Conservation (phyloP, 2,113 vertebrate genomes). For the Calypte anna region DNA sequence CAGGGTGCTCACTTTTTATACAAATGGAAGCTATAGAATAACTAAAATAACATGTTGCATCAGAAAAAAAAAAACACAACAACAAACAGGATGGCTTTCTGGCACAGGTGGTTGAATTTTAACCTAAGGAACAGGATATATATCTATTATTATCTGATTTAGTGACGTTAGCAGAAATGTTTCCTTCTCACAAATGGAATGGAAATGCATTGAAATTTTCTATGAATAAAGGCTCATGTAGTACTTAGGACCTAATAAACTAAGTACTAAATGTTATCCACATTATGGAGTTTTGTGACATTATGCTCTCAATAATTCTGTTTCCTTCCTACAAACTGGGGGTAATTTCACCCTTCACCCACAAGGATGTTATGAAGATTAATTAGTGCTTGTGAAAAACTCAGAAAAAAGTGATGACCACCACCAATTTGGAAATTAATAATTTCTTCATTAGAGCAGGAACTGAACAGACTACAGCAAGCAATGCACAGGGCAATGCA, state of each 20-base stretch:
- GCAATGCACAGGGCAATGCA: not conserved
- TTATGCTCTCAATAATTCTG: not conserved
- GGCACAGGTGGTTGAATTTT: not conserved
- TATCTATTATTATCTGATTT: not conserved
- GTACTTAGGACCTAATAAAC: not conserved
- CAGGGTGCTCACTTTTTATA: not conserved
- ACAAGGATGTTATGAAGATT: slow-evolving; percentile 17
- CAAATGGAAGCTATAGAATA: not conserved
- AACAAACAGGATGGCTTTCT: not conserved
- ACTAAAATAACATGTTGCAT: not conserved
- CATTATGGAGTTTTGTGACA: not conserved
- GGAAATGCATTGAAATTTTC: not conserved
- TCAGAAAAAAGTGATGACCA: not conserved
- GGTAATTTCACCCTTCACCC: not conserved
- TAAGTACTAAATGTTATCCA: not conserved
- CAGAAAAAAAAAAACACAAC: not conserved
- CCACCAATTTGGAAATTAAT: slow-evolving; percentile 2
- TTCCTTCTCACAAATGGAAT: not conserved
- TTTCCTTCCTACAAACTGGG: not conserved
- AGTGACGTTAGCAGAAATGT: not conserved
- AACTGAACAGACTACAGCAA: not conserved
- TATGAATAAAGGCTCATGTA: not conserved
- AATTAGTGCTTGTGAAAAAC: slow-evolving; percentile 42
- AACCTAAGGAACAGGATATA: not conserved
- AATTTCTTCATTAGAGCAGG: not conserved